Evolutionary conservation across 2,888 invertebrate species (phyloP), one percentile per base, ranked within the genome.

Genomic region (Aelia acuminata): DNA sequence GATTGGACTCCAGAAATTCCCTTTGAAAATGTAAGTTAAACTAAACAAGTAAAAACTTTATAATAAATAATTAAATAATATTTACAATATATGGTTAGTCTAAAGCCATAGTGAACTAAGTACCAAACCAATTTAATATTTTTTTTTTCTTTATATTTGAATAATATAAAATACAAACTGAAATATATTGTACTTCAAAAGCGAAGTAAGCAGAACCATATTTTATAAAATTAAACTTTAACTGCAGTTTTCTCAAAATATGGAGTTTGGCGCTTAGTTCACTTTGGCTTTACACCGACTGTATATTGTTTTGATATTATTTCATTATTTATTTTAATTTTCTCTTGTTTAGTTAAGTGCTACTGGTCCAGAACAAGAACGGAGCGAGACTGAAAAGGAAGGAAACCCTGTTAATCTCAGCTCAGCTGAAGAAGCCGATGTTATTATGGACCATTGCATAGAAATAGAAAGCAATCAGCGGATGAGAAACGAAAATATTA

Each of bases 1-100:
- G 97, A 97, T 91, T 98, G 97, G 97, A 97, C 95, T 39, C 97
- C 98, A 0, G 98, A 98, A 93, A 97, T 97, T 92, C 98, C 97
- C 1, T 98, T 98, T 92, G 96, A 96, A 93, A 97, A 97, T 93
- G 97, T 97, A 93, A 93, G 93, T 43, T 18, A 18, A 48, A n/a
- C 4, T 39, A 35, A 8, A 39, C 80, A 80, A 11, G 5, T 80
- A n/a, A n/a, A n/a, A n/a, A n/a, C n/a, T n/a, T n/a, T n/a, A n/a
- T n/a, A n/a, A n/a, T n/a, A n/a, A n/a, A n/a, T n/a, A n/a, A n/a
- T n/a, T n/a, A n/a, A n/a, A n/a, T n/a, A n/a, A n/a, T n/a, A n/a
- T n/a, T n/a, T n/a, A n/a, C n/a, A n/a, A n/a, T n/a, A n/a, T n/a
- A n/a, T n/a, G n/a, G 7, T 7, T 47, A 47, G n/a, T n/a, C n/a